Base-by-base conservation (phyloP, 1,140 invertebrate genomes). In the Nomia melanderi region DNA sequence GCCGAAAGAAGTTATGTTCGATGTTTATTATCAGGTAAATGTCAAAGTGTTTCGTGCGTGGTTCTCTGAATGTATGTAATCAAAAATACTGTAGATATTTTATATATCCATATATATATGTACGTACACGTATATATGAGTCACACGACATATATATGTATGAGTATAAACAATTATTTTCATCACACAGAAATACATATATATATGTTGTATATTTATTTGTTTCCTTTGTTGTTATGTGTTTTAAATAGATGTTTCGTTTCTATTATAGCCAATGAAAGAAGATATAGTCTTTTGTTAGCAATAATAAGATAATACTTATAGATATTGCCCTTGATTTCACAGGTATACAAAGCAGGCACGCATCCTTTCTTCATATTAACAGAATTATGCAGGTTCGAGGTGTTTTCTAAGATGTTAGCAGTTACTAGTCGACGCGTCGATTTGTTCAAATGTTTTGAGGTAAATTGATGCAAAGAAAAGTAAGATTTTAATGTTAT, bases 391-490 rank as follows among this genome's bases (percentile, higher is more conserved):
- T 93, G 94, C 56, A 93, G 96, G 88, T 85, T 97, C 80, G 94
- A 96, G 65, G 94, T 95, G 41, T 96, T 97, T 90, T 93, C 94
- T 79, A 92, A 94, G 82, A 93, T 97, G 83, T 89, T 97, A 47
- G 95, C 94, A 79, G 94, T 96, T 66, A 94, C 94, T 85, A 94
- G 94, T 73, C 94, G 95, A 78, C 94, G 96, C 82, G 93, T 94
- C 65, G 91, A 94, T 66, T 90, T 96, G 54, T 86, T 96, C 59
- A 93, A 94, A 84, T 95, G 94, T 83, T 95, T 96, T 89, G 94
- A 95, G 92, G 94, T 95, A 76, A 82, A 0, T 1, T 4, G 33
- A n/a, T 23, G 31, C 33, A 6, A 9, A 27, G 6, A 20, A n/a
- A 25, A 36, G 25, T 33, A 50, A 25, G 14, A 27, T 3, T 44